Conservation (phyloP, 2,888 invertebrate species). For the Drosophila borborema region DNA sequence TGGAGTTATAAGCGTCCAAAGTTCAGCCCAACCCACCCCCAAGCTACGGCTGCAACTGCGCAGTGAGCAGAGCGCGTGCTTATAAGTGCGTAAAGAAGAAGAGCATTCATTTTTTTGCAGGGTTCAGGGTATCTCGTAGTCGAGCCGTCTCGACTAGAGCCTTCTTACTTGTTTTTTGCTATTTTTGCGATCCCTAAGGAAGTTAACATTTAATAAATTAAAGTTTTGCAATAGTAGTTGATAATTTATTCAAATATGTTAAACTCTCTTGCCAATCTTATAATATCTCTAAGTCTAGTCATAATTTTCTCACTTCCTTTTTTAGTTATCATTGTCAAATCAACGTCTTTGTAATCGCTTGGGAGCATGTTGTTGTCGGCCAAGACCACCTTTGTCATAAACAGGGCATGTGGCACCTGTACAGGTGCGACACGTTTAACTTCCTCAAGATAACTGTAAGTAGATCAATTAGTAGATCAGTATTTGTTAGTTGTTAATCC, state of each 20-base stretch:
- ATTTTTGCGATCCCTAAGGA: background rate
- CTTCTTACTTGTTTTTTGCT: background rate
- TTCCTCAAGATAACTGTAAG: conserved; percentile 83
- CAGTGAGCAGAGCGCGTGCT: too few relatives aligned
- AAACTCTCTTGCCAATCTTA: conserved; percentile 74
- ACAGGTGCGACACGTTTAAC: conserved; percentile 84
- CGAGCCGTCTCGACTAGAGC: too few relatives aligned
- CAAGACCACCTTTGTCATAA: conserved; percentile 86
- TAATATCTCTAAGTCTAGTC: conserved; percentile 62
- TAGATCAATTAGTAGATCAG: conserved; percentile 2
- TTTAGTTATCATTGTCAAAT: conserved; percentile 80
- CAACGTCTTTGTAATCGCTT: conserved; percentile 85
- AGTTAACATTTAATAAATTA: background rate
- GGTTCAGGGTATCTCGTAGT: too few relatives aligned
- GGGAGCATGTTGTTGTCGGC: conserved; percentile 85
- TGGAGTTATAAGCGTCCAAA: too few relatives aligned
- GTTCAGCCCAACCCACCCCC: too few relatives aligned
- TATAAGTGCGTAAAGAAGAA: too few relatives aligned
- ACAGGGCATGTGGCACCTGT: conserved; percentile 85
- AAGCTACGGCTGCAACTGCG: too few relatives aligned
- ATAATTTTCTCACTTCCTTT: conserved; percentile 67
- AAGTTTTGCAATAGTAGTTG: background rate
- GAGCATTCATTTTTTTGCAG: too few relatives aligned
- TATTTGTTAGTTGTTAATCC: background rate
- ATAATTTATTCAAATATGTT: conserved; percentile 65